Conservation (phyloP, 2,113 vertebrate genomes). For the Sarotherodon lohbergeri region DNA sequence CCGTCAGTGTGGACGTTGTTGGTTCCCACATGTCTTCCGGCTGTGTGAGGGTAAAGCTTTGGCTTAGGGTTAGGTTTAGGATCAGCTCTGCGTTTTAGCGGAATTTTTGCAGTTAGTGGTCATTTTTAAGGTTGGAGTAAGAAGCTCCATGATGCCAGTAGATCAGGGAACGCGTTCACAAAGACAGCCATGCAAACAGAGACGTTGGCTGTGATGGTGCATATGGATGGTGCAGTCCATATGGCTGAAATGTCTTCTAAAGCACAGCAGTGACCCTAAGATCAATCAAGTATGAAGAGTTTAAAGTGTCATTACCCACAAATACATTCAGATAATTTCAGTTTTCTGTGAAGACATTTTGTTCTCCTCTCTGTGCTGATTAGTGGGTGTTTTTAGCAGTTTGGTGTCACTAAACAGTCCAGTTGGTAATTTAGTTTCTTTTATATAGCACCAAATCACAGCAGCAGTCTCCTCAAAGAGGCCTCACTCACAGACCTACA, state of each 20-base stretch:
- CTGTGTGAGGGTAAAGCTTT: not conserved
- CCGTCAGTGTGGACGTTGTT: not conserved
- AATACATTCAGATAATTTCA: not conserved
- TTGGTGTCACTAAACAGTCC: not conserved
- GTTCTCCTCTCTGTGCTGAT: not conserved
- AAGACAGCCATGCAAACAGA: not conserved
- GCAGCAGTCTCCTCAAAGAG: not conserved
- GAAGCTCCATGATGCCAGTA: not conserved
- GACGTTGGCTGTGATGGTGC: not conserved
- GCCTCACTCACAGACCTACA: not conserved
- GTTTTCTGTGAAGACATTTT: not conserved
- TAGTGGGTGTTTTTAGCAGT: not conserved
- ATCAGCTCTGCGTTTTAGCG: not conserved
- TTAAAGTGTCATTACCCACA: not conserved
- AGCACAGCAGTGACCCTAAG: not conserved
- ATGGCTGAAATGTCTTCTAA: not conserved
- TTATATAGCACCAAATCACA: not conserved
- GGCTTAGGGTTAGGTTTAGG: not conserved
- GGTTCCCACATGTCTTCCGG: not conserved
- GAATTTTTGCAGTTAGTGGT: not conserved
- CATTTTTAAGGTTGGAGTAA: not conserved
- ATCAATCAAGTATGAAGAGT: not conserved
- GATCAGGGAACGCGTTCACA: rapidly evolving
- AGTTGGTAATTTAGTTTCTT: not conserved
- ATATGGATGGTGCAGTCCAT: not conserved